phyloP scores from a whole-genome alignment of 2,797 vertebrate genomes.

The Diceros bicornis region DNA sequence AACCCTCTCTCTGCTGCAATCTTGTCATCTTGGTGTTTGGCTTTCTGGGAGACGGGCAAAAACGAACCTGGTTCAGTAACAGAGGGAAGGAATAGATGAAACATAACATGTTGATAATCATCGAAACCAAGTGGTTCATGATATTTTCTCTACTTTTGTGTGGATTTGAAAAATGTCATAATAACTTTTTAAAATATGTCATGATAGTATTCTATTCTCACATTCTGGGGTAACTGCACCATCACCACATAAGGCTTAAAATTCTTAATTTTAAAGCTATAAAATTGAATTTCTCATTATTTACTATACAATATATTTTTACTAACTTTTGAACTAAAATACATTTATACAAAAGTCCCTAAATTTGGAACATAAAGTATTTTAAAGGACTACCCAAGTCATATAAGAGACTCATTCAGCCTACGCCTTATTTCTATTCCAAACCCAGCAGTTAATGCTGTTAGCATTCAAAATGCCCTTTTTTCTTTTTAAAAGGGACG shows the following conservation, averaged over 20 bases:
- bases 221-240: not conserved
- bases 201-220: not conserved
- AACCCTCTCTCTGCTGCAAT: no score
- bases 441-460: not conserved
- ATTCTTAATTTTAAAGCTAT: not conserved
- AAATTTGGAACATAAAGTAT: not conserved
- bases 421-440: not conserved
- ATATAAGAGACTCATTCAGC: not conserved
- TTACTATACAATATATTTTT: not conserved
- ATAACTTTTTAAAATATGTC: not conserved
- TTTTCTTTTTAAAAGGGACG: not conserved
- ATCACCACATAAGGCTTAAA: not conserved
- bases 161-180: not conserved
- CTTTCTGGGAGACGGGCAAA: no score
- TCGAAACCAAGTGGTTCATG: not conserved
- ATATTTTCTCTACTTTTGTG: slow-evolving; percentile 20
- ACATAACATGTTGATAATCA: not conserved
- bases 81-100: not conserved
- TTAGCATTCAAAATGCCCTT: not conserved
- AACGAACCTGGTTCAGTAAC: no score
- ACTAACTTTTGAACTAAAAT: slow-evolving; percentile 44
- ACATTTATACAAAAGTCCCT: not conserved
- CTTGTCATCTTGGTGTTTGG: no score
- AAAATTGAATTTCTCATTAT: not conserved
- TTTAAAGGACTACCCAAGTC: not conserved